Evolutionary conservation across 2,113 vertebrate species (phyloP), one percentile per base, ranked within the genome.

Genomic region (Corythornis cristatus): DNA sequence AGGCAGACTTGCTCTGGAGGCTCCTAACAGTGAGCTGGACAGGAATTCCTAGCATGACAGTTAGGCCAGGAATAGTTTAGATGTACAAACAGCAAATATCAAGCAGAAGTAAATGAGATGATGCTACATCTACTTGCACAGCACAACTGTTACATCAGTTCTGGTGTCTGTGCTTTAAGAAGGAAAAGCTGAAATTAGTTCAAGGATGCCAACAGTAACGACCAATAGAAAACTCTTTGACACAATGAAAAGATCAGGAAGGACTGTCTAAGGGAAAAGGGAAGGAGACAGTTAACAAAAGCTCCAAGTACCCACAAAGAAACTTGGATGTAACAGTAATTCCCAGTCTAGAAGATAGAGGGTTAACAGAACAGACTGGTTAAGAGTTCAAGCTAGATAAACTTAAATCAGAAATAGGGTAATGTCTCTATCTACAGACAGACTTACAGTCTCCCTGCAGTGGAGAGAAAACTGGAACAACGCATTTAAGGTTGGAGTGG

Each of bases 401-500:
- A 87, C 15, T 68, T 13, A 61, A 40, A 76, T 33, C 40, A 84
- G 70, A 79, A 79, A 75, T 1, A 68, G n/a, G 26, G 45, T 2
- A 45, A 2, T 22, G 19, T 62, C 25, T 74, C 64, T 66, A 35
- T 88, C 56, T 91, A 73, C 37, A 88, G 35, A 54, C 21, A 23
- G 50, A 22, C 31, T 43, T 12, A 31, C 0, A 21, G 73, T 40
- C 53, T 92, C 84, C 71, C 65, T 31, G 68, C 45, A 90, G 92
- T 0, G 0, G 25, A 66, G 51, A 72, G 62, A 72, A 94, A 86
- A 91, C 83, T 67, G 73, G 72, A 88, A 92, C 68, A 61, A 72
- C 0, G 1, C 57, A 67, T 88, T 78, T 83, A 93, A 96, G 88
- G 86, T 35, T 71, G 61, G 58, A 65, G 76, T 92, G 92, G 93